Evolutionary conservation across 37 sponge, comb jelly and placozoan species (phyloP), one percentile per base, ranked within the genome.

Genomic region (Corticium candelabrum): DNA sequence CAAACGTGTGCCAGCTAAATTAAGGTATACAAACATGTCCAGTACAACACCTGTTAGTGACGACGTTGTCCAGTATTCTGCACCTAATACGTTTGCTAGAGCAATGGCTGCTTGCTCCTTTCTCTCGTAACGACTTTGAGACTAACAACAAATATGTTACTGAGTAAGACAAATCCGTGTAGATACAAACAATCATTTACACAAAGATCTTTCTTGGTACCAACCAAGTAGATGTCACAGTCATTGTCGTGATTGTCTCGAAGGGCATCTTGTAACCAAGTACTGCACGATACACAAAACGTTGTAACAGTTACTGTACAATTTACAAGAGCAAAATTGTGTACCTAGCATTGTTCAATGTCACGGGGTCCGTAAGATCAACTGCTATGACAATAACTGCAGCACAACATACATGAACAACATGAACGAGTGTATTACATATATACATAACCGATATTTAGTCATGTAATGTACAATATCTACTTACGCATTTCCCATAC

Each of bases 141-240:
- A 50, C 62, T 50, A n/a, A n/a, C n/a, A n/a, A n/a, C n/a, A n/a
- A n/a, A n/a, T n/a, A n/a, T n/a, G n/a, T n/a, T n/a, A n/a, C n/a
- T n/a, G n/a, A n/a, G n/a, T n/a, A n/a, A n/a, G n/a, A n/a, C n/a
- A n/a, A n/a, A n/a, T n/a, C n/a, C n/a, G n/a, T n/a, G n/a, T n/a
- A n/a, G n/a, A n/a, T n/a, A n/a, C n/a, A n/a, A n/a, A n/a, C n/a
- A n/a, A n/a, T n/a, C n/a, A 50, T 21, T 11, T 50, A 50, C 62
- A 50, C 62, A 50, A 50, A 50, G 62, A 50, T 50, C 62, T 50
- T 50, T 50, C 62, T 50, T 50, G 15, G 62, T 50, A 21, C 62
- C 62, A 50, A 50, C 62, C 15, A 50, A 27, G 62, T 50, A 50
- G 21, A 50, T 21, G 21, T 50, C 62, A 21, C 62, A 50, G 62